Evolutionary conservation across 2,113 vertebrate genomes (phyloP).

Genomic region (Camelus dromedarius): DNA sequence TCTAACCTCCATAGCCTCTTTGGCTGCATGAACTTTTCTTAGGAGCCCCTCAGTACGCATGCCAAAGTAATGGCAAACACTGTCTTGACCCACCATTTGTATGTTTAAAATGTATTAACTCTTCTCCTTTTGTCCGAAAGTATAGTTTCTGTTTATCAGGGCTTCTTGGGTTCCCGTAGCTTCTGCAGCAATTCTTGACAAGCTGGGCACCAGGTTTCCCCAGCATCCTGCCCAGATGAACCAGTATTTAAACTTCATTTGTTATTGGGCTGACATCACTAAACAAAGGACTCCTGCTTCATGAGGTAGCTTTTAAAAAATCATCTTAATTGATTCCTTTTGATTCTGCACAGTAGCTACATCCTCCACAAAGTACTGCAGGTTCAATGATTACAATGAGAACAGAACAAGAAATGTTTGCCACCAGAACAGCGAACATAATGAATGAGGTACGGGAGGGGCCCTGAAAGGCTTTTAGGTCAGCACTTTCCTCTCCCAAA

Average conservation of each 20-base stretch:
- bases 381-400: not conserved
- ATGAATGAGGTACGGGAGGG: constrained; percentile 45
- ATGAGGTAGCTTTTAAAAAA: not conserved
- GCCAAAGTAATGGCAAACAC: not conserved
- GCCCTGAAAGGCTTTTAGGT: not conserved
- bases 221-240: not conserved
- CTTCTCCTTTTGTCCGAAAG: not conserved
- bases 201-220: not conserved
- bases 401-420: not conserved
- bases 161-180: not conserved
- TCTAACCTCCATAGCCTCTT: not conserved
- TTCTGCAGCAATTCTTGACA: not conserved
- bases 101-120: not conserved
- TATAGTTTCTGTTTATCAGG: not conserved
- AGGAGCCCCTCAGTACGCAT: not conserved
- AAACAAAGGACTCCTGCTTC: constrained; percentile 17
- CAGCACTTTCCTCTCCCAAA: not conserved
- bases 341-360: not conserved
- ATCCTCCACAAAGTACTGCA: not conserved
- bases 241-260: constrained; percentile 25
- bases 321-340: constrained; percentile 50
- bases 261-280: not conserved
- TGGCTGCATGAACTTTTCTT: not conserved
- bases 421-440: not conserved
- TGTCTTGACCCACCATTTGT: not conserved